Evolutionary conservation across 2,797 vertebrate species (phyloP).

Genomic region (Lepus townsendii): DNA sequence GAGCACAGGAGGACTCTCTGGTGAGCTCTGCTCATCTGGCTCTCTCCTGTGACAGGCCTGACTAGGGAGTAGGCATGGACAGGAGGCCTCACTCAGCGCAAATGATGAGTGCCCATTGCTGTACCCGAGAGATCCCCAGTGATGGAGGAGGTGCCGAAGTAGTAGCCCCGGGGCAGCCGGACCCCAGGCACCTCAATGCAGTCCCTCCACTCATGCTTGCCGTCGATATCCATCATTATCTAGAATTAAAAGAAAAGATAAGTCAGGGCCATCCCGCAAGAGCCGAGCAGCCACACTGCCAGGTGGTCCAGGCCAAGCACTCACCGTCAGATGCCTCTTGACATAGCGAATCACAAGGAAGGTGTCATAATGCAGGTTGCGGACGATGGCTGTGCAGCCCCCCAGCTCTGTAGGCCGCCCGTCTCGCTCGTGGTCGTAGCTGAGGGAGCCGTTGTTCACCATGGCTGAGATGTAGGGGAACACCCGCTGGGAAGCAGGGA

Average conservation of each 20-base stretch:
- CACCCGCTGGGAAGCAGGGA: constrained; percentile 90
- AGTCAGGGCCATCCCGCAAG: background rate
- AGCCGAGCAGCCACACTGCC: background rate
- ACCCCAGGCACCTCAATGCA: constrained; percentile 97
- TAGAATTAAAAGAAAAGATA: constrained; percentile 75
- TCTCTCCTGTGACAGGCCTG: background rate
- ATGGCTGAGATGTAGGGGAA: constrained; percentile 97
- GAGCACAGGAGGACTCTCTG: background rate
- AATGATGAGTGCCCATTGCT: background rate
- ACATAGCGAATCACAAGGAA: constrained; percentile 98
- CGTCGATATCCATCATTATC: constrained; percentile 97
- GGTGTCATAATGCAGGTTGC: constrained; percentile 97
- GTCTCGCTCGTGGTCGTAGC: constrained; percentile 96
- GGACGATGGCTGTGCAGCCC: constrained; percentile 96
- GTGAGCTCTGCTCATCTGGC: background rate
- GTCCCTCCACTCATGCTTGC: constrained; percentile 97
- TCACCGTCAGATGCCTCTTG: constrained; percentile 95
- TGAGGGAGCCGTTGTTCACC: constrained; percentile 96
- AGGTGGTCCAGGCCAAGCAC: constrained; percentile 60
- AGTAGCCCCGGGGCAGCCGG: constrained; percentile 93
- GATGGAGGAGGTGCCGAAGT: constrained; percentile 95
- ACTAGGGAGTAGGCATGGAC: background rate
- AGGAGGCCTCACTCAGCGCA: background rate
- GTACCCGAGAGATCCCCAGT: constrained; percentile 98
- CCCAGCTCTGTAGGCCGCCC: constrained; percentile 95